These are phyloP conservation scores for Sclerodermus sp. DNA, from an alignment of 2,888 invertebrate species.

Conservation along the genomic window DNA sequence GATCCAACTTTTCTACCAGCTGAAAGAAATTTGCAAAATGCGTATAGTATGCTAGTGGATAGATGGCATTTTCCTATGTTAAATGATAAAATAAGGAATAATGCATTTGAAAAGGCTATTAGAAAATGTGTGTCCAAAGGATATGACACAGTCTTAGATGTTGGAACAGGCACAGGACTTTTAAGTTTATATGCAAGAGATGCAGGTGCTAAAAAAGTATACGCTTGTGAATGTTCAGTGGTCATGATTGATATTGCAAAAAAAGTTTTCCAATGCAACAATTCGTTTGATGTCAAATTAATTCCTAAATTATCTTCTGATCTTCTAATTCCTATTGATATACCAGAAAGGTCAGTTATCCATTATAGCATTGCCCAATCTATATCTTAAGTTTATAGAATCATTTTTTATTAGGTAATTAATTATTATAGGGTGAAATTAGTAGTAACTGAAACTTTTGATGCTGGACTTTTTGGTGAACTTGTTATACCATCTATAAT, in stretches of 20 bases:
- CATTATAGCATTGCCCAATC: too few species aligned
- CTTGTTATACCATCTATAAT: conserved; percentile 67
- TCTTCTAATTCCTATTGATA: conserved; percentile 60
- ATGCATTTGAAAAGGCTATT: conserved; percentile 69
- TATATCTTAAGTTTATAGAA: background rate
- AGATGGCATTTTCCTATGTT: conserved; percentile 85
- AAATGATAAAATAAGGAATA: conserved; percentile 73
- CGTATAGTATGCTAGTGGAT: conserved; percentile 70
- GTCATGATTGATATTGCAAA: conserved; percentile 66
- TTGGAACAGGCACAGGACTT: conserved; percentile 78
- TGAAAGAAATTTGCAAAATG: conserved; percentile 69
- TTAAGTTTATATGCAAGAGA: conserved; percentile 69
- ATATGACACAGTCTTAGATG: conserved; percentile 67
- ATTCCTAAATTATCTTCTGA: conserved; percentile 66
- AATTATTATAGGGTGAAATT: conserved; percentile 59
- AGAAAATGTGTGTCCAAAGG: conserved; percentile 59
- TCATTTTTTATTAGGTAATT: background rate
- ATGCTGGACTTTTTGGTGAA: conserved; percentile 80
- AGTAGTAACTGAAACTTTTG: conserved; percentile 78
- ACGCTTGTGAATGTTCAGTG: conserved; percentile 70
- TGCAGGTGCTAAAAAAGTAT: conserved; percentile 62
- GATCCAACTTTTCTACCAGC: conserved; percentile 63
- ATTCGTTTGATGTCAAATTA: conserved; percentile 59
- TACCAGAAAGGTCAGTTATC: conserved; percentile 59
- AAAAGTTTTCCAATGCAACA: conserved; percentile 63